Conservation (phyloP, 1,140 invertebrate species). For the Drosophila virilis region DNA sequence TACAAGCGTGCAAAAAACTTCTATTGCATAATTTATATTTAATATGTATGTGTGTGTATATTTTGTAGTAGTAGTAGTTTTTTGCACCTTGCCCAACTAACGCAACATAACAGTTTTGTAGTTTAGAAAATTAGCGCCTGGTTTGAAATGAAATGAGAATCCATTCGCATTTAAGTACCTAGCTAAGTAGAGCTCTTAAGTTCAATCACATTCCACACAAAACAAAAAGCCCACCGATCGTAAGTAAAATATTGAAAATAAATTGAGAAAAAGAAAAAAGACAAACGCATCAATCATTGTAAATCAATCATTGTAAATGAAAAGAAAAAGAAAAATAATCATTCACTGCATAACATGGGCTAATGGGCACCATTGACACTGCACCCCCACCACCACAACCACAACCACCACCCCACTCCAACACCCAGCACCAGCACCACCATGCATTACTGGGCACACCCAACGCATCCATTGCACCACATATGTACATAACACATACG, state of each 20-base stretch:
- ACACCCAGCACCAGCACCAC: constrained; percentile 36
- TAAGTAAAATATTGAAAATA: constrained; percentile 59
- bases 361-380: constrained; percentile 17
- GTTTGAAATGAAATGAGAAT: constrained; percentile 2
- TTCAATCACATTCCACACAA: constrained; percentile 67
- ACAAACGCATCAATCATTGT: constrained; percentile 66
- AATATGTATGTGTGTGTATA: constrained; percentile 46
- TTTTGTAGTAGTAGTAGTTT: constrained; percentile 61
- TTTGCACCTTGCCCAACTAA: constrained; percentile 64
- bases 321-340: constrained; percentile 6
- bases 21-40: constrained; percentile 63
- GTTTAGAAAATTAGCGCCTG: constrained; percentile 48
- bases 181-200: constrained; percentile 46
- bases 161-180: constrained; percentile 33
- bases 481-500: constrained; percentile 44
- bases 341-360: constrained; percentile 26
- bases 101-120: constrained; percentile 12
- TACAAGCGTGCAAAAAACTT: constrained; percentile 78
- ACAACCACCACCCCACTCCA: constrained; percentile 31
- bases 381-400: constrained; percentile 16
- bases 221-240: constrained; percentile 47
- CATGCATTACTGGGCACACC: constrained; percentile 18
- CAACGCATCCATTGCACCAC: constrained; percentile 11
- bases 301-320: too few species aligned
- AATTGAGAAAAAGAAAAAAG: constrained; percentile 42